These are phyloP conservation scores for Hestina assimilis DNA, from an alignment of 1,140 invertebrate species.

Conservation along the genomic window DNA sequence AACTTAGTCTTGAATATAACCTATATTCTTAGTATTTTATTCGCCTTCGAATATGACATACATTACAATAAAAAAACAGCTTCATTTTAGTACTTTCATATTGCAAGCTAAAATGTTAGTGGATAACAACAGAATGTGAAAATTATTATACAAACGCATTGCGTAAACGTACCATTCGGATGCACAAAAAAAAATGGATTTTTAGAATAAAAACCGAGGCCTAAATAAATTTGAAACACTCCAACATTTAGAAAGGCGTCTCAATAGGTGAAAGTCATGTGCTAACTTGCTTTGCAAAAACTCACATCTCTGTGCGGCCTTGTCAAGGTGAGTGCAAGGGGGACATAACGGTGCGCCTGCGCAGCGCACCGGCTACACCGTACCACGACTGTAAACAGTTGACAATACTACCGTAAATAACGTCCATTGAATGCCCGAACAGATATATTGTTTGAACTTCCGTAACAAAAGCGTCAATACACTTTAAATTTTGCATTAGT, in stretches of 20 bases:
- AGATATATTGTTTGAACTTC: slow-evolving; percentile 2
- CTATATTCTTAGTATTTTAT: not conserved
- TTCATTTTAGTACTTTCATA: not conserved
- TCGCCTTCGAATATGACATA: not conserved
- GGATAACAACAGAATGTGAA: not conserved
- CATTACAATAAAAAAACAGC: not conserved
- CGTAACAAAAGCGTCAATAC: slow-evolving; percentile 38
- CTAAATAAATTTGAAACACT: slow-evolving; percentile 42
- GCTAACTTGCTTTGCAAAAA: slow-evolving; percentile 72
- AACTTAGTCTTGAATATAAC: not conserved
- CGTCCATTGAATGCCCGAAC: slow-evolving; percentile 25
- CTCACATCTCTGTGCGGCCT: slow-evolving; percentile 72
- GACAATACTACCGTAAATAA: slow-evolving; percentile 31
- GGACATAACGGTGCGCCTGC: slow-evolving; percentile 69
- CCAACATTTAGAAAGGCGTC: slow-evolving; percentile 72
- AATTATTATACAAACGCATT: slow-evolving; percentile 4
- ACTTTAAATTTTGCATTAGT: slow-evolving; percentile 19
- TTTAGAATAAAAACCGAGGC: slow-evolving; percentile 16
- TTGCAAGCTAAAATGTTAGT: not conserved
- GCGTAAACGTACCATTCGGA: not conserved
- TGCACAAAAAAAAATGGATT: not conserved
- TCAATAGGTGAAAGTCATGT: slow-evolving; percentile 75
- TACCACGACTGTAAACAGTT: slow-evolving; percentile 31
- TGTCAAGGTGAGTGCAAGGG: slow-evolving; percentile 76
- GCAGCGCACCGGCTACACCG: slow-evolving; percentile 36